Evolutionary conservation across 2,113 vertebrate species (phyloP).

Genomic region (Scatophagus argus): DNA sequence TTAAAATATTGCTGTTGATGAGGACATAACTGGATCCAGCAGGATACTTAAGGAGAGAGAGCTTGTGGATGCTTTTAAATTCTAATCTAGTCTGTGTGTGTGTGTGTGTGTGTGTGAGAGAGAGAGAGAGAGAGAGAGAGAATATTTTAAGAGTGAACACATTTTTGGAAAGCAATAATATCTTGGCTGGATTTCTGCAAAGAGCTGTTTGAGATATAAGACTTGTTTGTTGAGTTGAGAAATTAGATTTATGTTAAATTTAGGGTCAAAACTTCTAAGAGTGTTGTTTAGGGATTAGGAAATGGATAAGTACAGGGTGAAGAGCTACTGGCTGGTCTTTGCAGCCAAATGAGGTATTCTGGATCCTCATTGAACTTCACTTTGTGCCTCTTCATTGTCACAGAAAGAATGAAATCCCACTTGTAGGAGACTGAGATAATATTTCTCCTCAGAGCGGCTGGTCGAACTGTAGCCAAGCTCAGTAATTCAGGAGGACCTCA

Average conservation of each 20-base stretch:
- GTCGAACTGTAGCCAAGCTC: not conserved
- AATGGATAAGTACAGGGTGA: not conserved
- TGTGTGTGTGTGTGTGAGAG: constrained; percentile 2
- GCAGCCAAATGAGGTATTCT: not conserved
- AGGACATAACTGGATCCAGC: constrained; percentile 18
- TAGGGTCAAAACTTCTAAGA: too few species aligned
- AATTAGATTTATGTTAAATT: not conserved
- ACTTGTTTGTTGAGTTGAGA: not conserved
- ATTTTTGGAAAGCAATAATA: not conserved
- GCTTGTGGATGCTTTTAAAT: not conserved
- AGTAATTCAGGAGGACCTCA: not conserved
- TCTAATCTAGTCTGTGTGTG: not conserved
- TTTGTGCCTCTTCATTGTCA: not conserved
- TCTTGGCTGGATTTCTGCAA: not conserved
- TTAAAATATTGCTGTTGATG: constrained; percentile 42
- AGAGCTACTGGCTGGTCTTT: not conserved
- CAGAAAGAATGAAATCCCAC: not conserved
- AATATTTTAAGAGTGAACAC: not conserved
- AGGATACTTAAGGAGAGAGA: constrained; percentile 4
- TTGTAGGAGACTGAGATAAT: not conserved
- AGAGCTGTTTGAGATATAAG: not conserved
- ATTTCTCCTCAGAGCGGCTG: not conserved
- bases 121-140: too few species aligned
- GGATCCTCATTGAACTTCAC: not conserved
- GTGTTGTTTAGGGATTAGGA: too few species aligned